phyloP scores from a whole-genome alignment of 2,888 invertebrate genomes.

The Lasioglossum oenotherae region DNA sequence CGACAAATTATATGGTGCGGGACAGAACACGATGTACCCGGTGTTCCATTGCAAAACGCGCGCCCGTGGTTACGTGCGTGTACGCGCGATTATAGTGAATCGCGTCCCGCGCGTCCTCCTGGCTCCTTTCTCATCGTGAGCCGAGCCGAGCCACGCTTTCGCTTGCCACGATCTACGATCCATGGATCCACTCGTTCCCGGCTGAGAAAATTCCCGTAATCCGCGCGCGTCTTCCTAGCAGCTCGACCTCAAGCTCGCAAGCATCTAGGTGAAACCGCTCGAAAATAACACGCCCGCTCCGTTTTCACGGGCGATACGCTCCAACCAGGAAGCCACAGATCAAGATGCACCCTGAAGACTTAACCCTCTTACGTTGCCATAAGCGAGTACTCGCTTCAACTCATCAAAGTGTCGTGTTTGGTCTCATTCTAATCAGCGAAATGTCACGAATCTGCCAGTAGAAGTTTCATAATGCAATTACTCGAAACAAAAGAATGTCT shows the following conservation, averaged over 20 bases:
- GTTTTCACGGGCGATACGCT: neutral
- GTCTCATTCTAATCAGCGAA: neutral
- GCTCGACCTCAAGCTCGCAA: neutral
- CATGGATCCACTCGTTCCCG: conserved; percentile 5
- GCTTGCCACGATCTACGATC: conserved; percentile 37
- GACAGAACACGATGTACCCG: conserved; percentile 43
- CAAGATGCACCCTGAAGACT: neutral
- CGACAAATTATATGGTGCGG: conserved; percentile 61
- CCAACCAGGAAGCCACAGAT: neutral
- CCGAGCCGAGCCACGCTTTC: conserved; percentile 49
- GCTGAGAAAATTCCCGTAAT: conserved; percentile 57
- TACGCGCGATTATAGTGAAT: conserved; percentile 53
- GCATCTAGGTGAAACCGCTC: neutral
- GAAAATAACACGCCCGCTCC: neutral
- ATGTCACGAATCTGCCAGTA: neutral
- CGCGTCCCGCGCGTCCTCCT: neutral
- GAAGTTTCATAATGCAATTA: neutral
- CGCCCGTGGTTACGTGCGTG: conserved; percentile 43
- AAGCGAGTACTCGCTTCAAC: no score
- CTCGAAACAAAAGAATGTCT: neutral
- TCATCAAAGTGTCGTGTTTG: no score
- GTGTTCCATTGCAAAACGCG: conserved; percentile 59
- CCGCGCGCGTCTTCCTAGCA: conserved; percentile 3
- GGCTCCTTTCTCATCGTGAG: conserved; percentile 43
- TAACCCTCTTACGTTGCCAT: neutral